Conservation (phyloP, 2,113 vertebrate genomes). For the Chelonoidis abingdonii region DNA sequence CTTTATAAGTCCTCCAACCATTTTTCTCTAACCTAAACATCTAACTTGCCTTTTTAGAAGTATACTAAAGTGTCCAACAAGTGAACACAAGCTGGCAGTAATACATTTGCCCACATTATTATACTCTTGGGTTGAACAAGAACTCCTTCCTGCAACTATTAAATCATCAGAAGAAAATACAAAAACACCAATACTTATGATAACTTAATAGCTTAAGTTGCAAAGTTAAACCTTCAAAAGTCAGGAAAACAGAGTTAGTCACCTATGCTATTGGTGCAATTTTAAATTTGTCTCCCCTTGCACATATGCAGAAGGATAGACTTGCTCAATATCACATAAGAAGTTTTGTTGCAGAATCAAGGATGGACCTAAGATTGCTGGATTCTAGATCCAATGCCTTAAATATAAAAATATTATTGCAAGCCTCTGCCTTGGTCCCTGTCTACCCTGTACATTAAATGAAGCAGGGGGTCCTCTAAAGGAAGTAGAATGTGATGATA, state of each 20-base stretch:
- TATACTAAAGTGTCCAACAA: not conserved
- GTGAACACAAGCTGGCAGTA: not conserved
- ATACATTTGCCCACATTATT: not conserved
- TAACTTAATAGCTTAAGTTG: not conserved
- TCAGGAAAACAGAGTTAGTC: not conserved
- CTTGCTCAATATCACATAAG: not conserved
- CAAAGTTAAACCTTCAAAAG: not conserved
- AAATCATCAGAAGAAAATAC: not conserved
- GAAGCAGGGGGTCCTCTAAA: not conserved
- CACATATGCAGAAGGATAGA: not conserved
- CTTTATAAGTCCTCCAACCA: not conserved
- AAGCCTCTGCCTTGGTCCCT: not conserved
- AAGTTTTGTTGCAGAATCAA: not conserved
- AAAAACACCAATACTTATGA: not conserved
- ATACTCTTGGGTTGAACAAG: not conserved
- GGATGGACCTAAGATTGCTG: not conserved
- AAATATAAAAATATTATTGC: not conserved
- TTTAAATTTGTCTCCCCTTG: not conserved
- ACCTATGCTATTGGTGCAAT: not conserved
- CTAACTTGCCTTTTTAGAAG: not conserved
- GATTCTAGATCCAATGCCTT: not conserved
- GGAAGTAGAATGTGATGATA: not conserved
- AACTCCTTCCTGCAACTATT: not conserved
- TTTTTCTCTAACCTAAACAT: not conserved
- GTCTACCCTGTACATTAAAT: not conserved